Percentiles rank a stretch among this genome's conserved stretches.
Conservation (phyloP, 2,888 invertebrate genomes). For the Epirrhoe tristata region DNA sequence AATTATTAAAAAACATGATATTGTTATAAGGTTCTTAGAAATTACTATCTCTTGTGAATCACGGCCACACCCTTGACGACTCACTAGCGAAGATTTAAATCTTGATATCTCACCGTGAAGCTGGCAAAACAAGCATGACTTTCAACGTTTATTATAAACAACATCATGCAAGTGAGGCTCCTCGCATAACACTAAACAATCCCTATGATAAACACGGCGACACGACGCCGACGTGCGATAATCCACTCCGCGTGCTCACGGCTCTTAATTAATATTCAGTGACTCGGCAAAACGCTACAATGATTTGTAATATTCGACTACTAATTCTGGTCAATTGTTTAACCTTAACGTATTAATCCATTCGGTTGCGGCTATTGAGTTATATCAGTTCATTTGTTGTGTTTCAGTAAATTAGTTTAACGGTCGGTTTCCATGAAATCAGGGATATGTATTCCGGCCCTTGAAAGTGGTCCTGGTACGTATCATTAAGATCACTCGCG, state of each 20-base stretch:
- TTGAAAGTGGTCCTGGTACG: conserved; percentile 29
- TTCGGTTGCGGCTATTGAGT: conserved; percentile 14
- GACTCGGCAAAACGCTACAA: conserved; percentile 65
- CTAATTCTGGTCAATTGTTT: conserved; percentile 69
- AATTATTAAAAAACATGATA: conserved; percentile 68
- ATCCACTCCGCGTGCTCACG: conserved; percentile 54
- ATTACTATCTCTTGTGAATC: conserved; percentile 69
- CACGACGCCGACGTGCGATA: conserved; percentile 51
- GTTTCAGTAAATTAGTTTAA: conserved; percentile 17
- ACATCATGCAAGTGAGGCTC: conserved; percentile 60
- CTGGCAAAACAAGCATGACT: conserved; percentile 71
- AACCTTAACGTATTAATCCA: conserved; percentile 17
- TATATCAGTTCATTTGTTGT: conserved; percentile 3
- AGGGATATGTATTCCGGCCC: conserved; percentile 16
- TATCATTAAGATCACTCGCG: conserved; percentile 45
- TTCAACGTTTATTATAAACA: conserved; percentile 63
- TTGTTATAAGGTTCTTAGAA: conserved; percentile 73
- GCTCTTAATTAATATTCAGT: conserved; percentile 80
- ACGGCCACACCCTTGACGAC: conserved; percentile 74
- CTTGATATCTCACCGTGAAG: conserved; percentile 70
- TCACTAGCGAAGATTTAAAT: conserved; percentile 72
- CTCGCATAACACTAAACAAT: conserved; percentile 67
- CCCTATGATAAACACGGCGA: conserved; percentile 68
- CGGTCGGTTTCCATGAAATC: conserved; percentile 18
- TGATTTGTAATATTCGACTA: conserved; percentile 55